phyloP scores from a whole-genome alignment of 1,140 invertebrate species.

The Zelostemma sp. region DNA sequence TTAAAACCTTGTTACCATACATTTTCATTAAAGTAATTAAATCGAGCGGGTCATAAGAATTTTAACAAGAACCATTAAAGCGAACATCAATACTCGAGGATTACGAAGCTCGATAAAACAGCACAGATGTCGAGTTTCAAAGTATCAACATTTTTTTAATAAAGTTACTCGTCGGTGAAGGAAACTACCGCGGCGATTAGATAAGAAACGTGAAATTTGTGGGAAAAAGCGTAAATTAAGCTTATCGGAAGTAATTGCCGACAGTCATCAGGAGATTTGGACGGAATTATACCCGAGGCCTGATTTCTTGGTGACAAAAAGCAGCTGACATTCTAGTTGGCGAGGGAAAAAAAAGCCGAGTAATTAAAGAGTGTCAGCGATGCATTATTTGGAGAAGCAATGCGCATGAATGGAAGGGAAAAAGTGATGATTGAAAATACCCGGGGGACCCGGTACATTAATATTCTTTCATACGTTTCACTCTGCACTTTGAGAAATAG shows the following conservation, averaged over 20 bases:
- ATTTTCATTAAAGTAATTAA: conserved; percentile 1
- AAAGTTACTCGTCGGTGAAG: not conserved
- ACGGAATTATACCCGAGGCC: not conserved
- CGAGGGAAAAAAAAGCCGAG: not conserved
- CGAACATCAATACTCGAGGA: not conserved
- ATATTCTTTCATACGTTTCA: conserved; percentile 3
- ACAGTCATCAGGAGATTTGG: conserved; percentile 1
- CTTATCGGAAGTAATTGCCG: conserved; percentile 3
- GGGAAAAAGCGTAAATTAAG: conserved; percentile 3
- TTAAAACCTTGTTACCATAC: not conserved
- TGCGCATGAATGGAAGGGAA: not conserved
- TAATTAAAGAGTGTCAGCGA: not conserved
- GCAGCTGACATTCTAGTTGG: no score
- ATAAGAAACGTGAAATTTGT: conserved; percentile 1
- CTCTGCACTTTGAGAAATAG: conserved; percentile 8
- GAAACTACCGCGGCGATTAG: not conserved
- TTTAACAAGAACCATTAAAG: not conserved
- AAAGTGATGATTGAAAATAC: conserved; percentile 4
- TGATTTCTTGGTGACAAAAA: not conserved
- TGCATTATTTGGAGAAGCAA: not conserved
- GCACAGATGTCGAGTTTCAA: not conserved
- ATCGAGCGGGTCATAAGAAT: not conserved
- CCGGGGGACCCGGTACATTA: not conserved
- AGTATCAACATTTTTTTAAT: conserved; percentile 3
- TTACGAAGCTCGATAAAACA: not conserved